Evolutionary conservation across 2,113 vertebrate genomes (phyloP), one percentile per base, ranked within the genome.

Genomic region (Gobiocypris rarus): DNA sequence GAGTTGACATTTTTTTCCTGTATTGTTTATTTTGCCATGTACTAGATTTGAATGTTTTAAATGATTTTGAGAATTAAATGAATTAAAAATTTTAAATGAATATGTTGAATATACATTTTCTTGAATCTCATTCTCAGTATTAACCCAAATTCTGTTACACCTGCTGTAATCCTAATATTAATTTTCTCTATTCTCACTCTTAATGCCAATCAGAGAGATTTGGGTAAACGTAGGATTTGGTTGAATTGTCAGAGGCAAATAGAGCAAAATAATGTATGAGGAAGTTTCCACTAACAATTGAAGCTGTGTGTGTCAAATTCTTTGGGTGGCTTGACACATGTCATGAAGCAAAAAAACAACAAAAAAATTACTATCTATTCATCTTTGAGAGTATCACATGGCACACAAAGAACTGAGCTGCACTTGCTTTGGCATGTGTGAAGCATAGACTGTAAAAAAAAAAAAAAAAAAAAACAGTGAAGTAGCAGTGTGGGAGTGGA

Each of bases 141-240:
- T 90, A 87, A 91, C 85, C 87, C 86, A 90, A 90, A 91, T 82
- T 87, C 85, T 84, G 91, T 92, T 90, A 91, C 92, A 89, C 90
- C 82, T 90, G 86, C 85, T 75, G 26, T 92, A 92, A 92, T 92
- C 90, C 90, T 88, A 79, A 91, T 90, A 87, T n/a, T 91, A 81
- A 89, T 89, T 88, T 89, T 85, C 81, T 87, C 84, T 89, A 43
- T 24, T 87, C 76, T 89, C 79, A 52, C 84, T 85, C 38, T 82
- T 93, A 89, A 91, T 93, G 87, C 88, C 82, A 67, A 87, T 86
- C 83, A 88, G 81, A 84, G 17, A 87, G 67, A 8, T 7, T 65
- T 61, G 15, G 77, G 86, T 85, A 82, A 83, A 81, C 86, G 81
- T 75, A 83, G 71, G 34, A 77, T 61, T 34, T 48, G 31, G 52